These are phyloP conservation scores for Globia sparganii DNA, from an alignment of 2,888 invertebrate genomes.

Conservation along the genomic window DNA sequence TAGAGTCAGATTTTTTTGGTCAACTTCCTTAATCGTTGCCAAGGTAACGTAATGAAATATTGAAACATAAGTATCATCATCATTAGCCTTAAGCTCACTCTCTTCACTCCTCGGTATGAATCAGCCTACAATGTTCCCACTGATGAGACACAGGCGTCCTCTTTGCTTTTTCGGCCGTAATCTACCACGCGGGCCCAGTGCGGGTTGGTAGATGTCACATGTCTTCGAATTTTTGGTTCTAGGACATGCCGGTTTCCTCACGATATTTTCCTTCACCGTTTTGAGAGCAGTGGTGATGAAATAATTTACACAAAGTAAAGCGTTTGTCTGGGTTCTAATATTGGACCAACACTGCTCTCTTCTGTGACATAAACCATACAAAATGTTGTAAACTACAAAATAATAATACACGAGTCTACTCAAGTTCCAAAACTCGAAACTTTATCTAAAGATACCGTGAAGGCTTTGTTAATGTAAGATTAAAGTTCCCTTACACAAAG, in stretches of 20 bases:
- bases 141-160: not conserved
- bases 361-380: not conserved
- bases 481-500: conserved; percentile 30
- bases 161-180: not conserved
- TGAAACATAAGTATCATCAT: no score
- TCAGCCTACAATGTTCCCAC: not conserved
- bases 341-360: not conserved
- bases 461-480: conserved; percentile 44
- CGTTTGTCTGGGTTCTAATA: not conserved
- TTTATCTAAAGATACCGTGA: conserved; percentile 32
- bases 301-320: not conserved
- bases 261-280: not conserved
- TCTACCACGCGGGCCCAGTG: not conserved
- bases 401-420: conserved; percentile 6
- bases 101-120: no score
- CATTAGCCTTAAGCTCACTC: no score
- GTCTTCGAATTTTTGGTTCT: not conserved
- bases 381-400: conserved; percentile 2
- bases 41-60: not conserved
- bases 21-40: not conserved
- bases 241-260: not conserved
- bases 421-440: conserved; percentile 21
- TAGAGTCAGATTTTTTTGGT: no score
- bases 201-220: not conserved
- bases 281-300: not conserved